Evolutionary conservation across 2,113 vertebrate genomes (phyloP).

Genomic region (Dicaeum eximium): DNA sequence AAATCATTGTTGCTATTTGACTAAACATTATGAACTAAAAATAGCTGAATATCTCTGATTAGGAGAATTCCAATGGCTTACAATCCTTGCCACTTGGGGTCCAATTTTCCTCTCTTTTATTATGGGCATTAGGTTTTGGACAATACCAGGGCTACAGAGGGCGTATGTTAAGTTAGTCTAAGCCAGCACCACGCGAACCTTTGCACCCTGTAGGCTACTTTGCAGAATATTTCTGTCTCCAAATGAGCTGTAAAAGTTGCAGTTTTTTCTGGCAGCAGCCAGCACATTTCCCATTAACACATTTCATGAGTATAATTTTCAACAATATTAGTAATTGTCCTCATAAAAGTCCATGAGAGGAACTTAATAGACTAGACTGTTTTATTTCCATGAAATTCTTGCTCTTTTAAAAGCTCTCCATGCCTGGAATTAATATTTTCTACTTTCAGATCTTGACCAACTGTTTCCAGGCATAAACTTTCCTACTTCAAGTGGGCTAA

Average conservation of each 20-base stretch:
- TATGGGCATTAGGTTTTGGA: slow-evolving; percentile 49
- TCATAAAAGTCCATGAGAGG: slow-evolving; percentile 34
- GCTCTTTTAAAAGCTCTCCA: slow-evolving; percentile 24
- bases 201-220: slow-evolving; percentile 49
- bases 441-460: neutral
- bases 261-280: slow-evolving; percentile 20
- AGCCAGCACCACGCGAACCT: slow-evolving; percentile 39
- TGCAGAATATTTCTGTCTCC: slow-evolving; percentile 19
- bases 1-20: slow-evolving; percentile 80
- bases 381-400: slow-evolving; percentile 48
- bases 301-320: slow-evolving; percentile 40
- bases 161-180: slow-evolving; percentile 63
- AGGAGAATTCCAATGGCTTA: slow-evolving; percentile 68
- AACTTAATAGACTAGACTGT: slow-evolving; percentile 41
- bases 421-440: slow-evolving; percentile 28
- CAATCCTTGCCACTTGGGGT: slow-evolving; percentile 58
- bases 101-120: slow-evolving; percentile 64
- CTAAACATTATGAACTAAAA: slow-evolving; percentile 78
- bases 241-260: slow-evolving; percentile 33
- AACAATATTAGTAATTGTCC: slow-evolving; percentile 48
- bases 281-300: slow-evolving; percentile 29
- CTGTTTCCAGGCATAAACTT: slow-evolving; percentile 5
- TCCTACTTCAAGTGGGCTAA: neutral
- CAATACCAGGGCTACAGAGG: slow-evolving; percentile 55
- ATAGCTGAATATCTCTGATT: slow-evolving; percentile 73